Conservation (phyloP, 2,888 invertebrate genomes). For the Odontocolon sp. region DNA sequence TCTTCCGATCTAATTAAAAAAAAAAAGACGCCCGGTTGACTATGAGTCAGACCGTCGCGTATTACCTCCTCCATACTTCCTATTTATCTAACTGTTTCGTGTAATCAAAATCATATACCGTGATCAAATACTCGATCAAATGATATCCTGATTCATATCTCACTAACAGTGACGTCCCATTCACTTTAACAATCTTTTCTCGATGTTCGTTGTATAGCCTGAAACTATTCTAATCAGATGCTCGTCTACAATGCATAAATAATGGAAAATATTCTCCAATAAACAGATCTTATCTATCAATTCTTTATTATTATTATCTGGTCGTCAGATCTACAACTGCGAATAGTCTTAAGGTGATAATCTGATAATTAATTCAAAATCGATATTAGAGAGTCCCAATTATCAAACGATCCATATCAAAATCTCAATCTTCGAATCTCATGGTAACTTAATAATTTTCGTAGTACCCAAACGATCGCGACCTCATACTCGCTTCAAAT, state of each 20-base stretch:
- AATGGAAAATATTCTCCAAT: conserved; percentile 41
- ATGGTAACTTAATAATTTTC: conserved; percentile 9
- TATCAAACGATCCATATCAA: conserved; percentile 49
- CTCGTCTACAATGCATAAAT: conserved; percentile 45
- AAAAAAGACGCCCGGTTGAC: conserved; percentile 63
- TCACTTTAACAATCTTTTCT: conserved; percentile 34
- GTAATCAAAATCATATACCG: conserved; percentile 49
- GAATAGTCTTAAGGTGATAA: conserved; percentile 2
- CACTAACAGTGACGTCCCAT: conserved; percentile 19
- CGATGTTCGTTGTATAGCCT: conserved; percentile 50
- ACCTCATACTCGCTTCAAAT: neutral
- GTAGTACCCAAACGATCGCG: conserved; percentile 6
- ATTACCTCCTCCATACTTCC: conserved; percentile 37
- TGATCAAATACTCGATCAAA: conserved; percentile 58
- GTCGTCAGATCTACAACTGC: neutral
- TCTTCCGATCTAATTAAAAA: conserved; percentile 65
- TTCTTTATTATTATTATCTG: neutral
- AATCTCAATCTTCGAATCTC: conserved; percentile 21
- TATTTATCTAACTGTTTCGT: conserved; percentile 49
- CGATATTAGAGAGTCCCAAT: conserved; percentile 1
- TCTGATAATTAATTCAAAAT: neutral
- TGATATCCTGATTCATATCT: conserved; percentile 34
- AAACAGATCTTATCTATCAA: too few species aligned
- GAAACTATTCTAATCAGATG: conserved; percentile 33
- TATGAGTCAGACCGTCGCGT: conserved; percentile 55